These are phyloP conservation scores for Dinoponera quadriceps DNA, from an alignment of 1,140 invertebrate genomes.

Conservation along the genomic window DNA sequence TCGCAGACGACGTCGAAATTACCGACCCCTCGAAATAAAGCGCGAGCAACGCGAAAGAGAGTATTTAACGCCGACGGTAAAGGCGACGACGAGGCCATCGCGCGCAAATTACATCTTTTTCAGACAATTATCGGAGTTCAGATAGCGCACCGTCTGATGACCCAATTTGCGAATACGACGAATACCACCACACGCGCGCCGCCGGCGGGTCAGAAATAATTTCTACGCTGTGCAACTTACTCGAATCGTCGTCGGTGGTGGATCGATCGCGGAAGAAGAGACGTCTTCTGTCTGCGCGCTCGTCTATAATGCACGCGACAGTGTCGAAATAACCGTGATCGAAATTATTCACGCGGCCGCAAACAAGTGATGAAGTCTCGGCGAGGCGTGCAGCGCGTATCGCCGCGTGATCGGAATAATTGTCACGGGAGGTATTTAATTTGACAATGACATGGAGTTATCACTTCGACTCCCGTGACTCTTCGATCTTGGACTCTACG, in stretches of 20 bases:
- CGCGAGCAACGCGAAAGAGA: not conserved
- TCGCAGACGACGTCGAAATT: conserved; percentile 49
- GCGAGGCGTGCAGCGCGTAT: not conserved
- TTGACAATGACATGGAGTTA: too few species aligned
- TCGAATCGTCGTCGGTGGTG: conserved; percentile 6
- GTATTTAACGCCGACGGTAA: not conserved
- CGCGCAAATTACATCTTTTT: conserved; percentile 13
- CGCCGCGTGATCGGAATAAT: not conserved
- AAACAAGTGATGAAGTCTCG: conserved; percentile 23
- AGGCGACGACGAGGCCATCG: not conserved
- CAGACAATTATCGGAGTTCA: conserved; percentile 61
- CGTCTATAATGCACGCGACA: conserved; percentile 45
- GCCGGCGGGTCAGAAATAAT: conserved; percentile 60
- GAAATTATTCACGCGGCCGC: conserved; percentile 55
- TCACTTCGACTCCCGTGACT: too few species aligned
- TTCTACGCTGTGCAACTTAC: conserved; percentile 50
- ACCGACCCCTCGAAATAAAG: conserved; percentile 60
- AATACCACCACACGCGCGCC: conserved; percentile 17
- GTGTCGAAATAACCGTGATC: conserved; percentile 41
- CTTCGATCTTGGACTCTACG: too few species aligned
- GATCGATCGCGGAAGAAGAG: conserved; percentile 64
- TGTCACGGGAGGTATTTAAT: too few species aligned
- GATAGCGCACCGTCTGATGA: conserved; percentile 65
- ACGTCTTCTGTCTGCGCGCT: conserved; percentile 39
- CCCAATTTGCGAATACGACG: conserved; percentile 63